A percentile compares a stretch with the other conserved stretches of the same genome.
Conservation (phyloP, 2,113 vertebrate species). For the Pelecanus crispus region DNA sequence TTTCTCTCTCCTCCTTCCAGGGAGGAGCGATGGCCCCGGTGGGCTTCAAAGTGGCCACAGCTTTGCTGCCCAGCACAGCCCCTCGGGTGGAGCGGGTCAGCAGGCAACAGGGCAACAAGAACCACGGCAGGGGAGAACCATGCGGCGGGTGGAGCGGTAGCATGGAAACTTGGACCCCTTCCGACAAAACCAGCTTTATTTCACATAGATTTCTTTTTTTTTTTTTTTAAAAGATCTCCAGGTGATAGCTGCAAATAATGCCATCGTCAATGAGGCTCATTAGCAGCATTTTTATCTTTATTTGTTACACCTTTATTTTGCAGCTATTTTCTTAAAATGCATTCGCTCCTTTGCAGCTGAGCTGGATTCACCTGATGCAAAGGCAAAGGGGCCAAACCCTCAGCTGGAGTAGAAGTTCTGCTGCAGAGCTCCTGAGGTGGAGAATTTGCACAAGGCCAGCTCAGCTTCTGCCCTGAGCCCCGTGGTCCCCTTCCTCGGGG, state of each 20-base stretch:
- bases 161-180: background rate
- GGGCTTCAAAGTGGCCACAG: fast-evolving
- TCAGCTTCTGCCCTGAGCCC: background rate
- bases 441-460: background rate
- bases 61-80: background rate
- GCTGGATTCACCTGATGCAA: background rate
- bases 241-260: background rate
- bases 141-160: fast-evolving
- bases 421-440: background rate
- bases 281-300: background rate
- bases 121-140: background rate
- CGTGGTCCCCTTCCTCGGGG: background rate
- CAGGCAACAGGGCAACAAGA: background rate
- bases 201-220: background rate
- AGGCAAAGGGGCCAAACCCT: background rate
- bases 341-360: background rate
- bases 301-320: background rate
- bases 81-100: background rate
- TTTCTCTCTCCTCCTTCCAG: background rate
- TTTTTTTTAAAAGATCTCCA: background rate
- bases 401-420: background rate
- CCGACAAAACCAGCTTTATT: background rate
- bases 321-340: background rate
- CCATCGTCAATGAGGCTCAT: background rate
- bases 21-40: background rate